Base-by-base conservation (phyloP, 37 sponge, comb jelly and placozoan species). In the Spongia lamella region DNA sequence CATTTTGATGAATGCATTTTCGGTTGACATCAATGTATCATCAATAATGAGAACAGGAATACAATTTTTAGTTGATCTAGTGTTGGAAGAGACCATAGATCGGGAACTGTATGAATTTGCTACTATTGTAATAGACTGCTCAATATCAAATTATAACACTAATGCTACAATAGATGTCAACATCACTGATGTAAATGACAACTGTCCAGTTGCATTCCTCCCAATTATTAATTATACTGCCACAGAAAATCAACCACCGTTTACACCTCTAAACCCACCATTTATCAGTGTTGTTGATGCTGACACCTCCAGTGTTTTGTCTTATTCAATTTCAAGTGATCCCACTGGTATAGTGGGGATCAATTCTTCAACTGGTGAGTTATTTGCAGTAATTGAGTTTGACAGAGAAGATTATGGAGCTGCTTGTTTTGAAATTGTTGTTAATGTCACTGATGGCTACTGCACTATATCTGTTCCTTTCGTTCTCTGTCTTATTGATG, bases 381-480 rank as follows among this genome's bases (percentile, higher is more conserved):
- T 87, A 13, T 33, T 50, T 52, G 61, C 70, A 6, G 54, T 53
- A 5, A 38, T 53, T 24, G 56, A 53, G 1, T 75, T 87, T 59
- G 53, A 76, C 51, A 63, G 87, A 32, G 78, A 76, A 49, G 36
- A 50, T 33, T 55, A 50, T 0, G 22, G 38, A 38, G 65, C 77
- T 63, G 25, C 39, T 11, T 7, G 52, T 3, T 80, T 75, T 20
- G 2, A 20, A 2, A 56, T 80, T 22, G 69, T 40, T 3, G 55
- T 87, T 22, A 61, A 59, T 21, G 82, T 66, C 15, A 56, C 55
- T n/a, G 87, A 87, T 59, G 60, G 74, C 16, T 33, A 19, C 3
- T 63, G 29, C 11, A 47, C 15, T 17, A 51, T 50, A 14, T n/a
- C 19, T 27, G 1, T 49, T 25, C 71, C 38, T 32, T 30, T 54